Conservation (phyloP, 2,888 invertebrate genomes). For the Caenorhabditis virilis region DNA sequence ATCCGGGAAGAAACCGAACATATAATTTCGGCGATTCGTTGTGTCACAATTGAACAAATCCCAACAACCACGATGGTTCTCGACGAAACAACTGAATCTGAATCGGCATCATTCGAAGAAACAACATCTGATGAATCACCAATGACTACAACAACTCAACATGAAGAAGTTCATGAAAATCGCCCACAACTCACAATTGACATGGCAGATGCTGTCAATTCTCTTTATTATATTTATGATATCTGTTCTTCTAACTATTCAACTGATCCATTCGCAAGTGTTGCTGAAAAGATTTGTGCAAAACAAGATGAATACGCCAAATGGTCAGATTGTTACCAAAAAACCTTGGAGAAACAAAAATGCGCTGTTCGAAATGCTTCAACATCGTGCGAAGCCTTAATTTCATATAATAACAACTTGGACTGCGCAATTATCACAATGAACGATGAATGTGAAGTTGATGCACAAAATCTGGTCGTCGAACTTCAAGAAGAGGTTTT, state of each 20-base stretch:
- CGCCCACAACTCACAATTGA: conserved; percentile 31
- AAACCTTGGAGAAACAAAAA: conserved; percentile 49
- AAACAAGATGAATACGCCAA: conserved; percentile 51
- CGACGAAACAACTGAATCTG: conserved; percentile 32
- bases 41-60: conserved; percentile 23
- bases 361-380: conserved; percentile 45
- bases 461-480: conserved; percentile 62
- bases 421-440: conserved; percentile 61
- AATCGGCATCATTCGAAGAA: conserved; percentile 16
- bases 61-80: conserved; percentile 20
- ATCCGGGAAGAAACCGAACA: conserved; percentile 60
- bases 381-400: conserved; percentile 53
- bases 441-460: conserved; percentile 63
- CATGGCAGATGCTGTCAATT: conserved; percentile 55
- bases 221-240: conserved; percentile 50
- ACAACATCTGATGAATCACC: conserved; percentile 9
- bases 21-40: conserved; percentile 48
- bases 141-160: conserved; percentile 12
- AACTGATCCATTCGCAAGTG: conserved; percentile 28
- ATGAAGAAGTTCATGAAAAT: conserved; percentile 9
- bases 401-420: conserved; percentile 60
- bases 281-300: conserved; percentile 45
- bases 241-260: conserved; percentile 48
- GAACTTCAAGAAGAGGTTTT: conserved; percentile 49
- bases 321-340: conserved; percentile 55